Base-by-base conservation (phyloP, 2,797 vertebrate genomes). In the Meda fulgida region DNA sequence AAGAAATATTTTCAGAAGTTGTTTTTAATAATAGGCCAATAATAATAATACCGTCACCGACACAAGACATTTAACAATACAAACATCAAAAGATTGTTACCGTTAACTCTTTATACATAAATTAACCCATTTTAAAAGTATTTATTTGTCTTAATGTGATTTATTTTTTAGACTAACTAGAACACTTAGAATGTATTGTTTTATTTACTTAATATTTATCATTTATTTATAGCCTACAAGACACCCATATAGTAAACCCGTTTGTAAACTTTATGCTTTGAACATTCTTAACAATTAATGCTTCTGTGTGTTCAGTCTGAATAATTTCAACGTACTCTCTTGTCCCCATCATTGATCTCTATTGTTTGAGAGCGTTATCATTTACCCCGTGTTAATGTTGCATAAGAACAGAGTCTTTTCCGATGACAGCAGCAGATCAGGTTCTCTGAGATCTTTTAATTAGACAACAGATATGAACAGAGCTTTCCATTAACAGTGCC, bases 381-480 rank as follows among this genome's bases (percentile, higher is more conserved):
- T 88, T 87, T 85, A 85, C 6, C 76, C 70, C 9, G 48, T 84
- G 51, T 94, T 66, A 93, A 93, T 93, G 89, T 93, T 94, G 46
- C 79, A 92, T 92, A 91, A 89, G 87, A 89, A 76, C 84, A 86
- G 90, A 88, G 80, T 86, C 40, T 90, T 92, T 90, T 92, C 89
- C 92, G 89, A 73, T 87, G 91, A 89, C 90, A 80, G 71, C 2
- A 77, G 53, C 46, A 29, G 85, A 85, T 77, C 88, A 89, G 77
- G 58, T 80, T 58, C 79, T 76, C 72, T 75, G 84, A 88, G 91
- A 92, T 87, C 70, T 90, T 90, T 89, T 95, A 92, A 94, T 94
- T 92, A 92, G 89, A 85, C 84, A 67, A 89, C 87, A 53, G 78
- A 78, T 87, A 71, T n/a, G 60, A 46, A 34, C 63, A 87, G 73